These are phyloP conservation scores for Hesperia comma DNA, from an alignment of 2,888 invertebrate species.

Conservation along the genomic window DNA sequence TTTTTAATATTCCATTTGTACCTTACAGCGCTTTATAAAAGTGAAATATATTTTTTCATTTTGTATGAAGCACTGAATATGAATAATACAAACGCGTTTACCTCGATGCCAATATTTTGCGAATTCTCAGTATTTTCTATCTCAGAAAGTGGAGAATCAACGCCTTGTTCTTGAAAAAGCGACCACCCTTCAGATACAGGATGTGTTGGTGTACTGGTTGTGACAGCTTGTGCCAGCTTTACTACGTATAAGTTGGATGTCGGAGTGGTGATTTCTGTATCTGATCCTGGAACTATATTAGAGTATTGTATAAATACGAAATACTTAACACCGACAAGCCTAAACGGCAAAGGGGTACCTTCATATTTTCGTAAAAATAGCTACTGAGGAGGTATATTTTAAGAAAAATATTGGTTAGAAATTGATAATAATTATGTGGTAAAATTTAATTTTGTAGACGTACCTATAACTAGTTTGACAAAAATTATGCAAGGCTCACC, in stretches of 20 bases:
- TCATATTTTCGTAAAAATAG: no score
- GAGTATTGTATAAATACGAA: neutral
- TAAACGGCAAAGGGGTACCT: no score
- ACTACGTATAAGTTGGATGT: conserved; percentile 65
- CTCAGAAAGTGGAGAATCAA: conserved; percentile 76
- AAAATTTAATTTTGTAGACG: no score
- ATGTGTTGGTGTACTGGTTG: conserved; percentile 76
- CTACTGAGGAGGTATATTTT: no score
- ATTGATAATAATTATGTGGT: no score
- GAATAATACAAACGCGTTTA: conserved; percentile 45
- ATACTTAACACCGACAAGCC: no score
- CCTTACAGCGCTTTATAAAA: no score
- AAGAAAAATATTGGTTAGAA: no score
- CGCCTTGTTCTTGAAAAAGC: conserved; percentile 66
- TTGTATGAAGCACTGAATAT: no score
- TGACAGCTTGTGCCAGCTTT: conserved; percentile 64
- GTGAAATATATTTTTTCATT: no score
- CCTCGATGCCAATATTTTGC: conserved; percentile 65
- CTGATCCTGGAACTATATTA: conserved; percentile 51
- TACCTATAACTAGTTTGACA: neutral
- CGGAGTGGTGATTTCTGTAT: conserved; percentile 69
- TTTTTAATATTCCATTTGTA: no score
- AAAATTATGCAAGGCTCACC: conserved; percentile 49
- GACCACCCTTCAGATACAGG: conserved; percentile 64
- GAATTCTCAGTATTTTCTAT: conserved; percentile 73